phyloP scores from a whole-genome alignment of 1,140 invertebrate genomes.

The Pseudomyrmex concolor region DNA sequence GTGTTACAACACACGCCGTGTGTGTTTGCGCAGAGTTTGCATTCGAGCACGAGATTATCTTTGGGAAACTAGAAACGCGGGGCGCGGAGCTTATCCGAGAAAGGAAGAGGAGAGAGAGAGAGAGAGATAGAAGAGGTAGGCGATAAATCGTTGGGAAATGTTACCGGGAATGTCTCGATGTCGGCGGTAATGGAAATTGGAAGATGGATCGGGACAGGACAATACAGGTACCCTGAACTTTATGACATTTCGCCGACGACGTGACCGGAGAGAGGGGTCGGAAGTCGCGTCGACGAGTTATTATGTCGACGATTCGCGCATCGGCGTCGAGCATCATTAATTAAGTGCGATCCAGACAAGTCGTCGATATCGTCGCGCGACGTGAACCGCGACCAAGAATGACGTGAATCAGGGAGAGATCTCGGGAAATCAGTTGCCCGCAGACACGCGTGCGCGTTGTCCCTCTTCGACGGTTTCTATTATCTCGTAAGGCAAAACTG shows the following conservation, averaged over 20 bases:
- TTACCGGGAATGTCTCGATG: slow-evolving; percentile 62
- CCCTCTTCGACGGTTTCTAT: too few relatives aligned
- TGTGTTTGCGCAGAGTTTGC: slow-evolving; percentile 51
- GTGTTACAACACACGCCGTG: slow-evolving; percentile 23
- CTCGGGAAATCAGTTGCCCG: neutral
- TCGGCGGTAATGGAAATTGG: slow-evolving; percentile 57
- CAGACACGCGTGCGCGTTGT: too few relatives aligned
- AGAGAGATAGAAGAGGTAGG: neutral
- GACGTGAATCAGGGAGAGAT: slow-evolving; percentile 4
- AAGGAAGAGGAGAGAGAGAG: too few relatives aligned
- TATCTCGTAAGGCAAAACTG: too few relatives aligned
- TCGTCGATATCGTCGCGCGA: neutral
- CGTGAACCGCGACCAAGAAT: slow-evolving; percentile 5
- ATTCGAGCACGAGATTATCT: slow-evolving; percentile 53
- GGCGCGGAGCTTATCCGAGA: neutral
- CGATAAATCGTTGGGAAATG: slow-evolving; percentile 61
- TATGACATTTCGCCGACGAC: slow-evolving; percentile 37
- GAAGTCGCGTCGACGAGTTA: slow-evolving; percentile 35
- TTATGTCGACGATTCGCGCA: slow-evolving; percentile 15
- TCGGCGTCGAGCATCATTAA: slow-evolving; percentile 50
- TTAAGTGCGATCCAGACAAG: slow-evolving; percentile 38
- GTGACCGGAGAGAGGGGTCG: slow-evolving; percentile 27
- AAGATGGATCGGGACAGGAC: slow-evolving; percentile 54
- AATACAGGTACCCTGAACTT: slow-evolving; percentile 43
- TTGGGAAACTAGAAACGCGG: slow-evolving; percentile 5